Evolutionary conservation across 2,113 vertebrate species (phyloP).

Genomic region (Sciurus niger): DNA sequence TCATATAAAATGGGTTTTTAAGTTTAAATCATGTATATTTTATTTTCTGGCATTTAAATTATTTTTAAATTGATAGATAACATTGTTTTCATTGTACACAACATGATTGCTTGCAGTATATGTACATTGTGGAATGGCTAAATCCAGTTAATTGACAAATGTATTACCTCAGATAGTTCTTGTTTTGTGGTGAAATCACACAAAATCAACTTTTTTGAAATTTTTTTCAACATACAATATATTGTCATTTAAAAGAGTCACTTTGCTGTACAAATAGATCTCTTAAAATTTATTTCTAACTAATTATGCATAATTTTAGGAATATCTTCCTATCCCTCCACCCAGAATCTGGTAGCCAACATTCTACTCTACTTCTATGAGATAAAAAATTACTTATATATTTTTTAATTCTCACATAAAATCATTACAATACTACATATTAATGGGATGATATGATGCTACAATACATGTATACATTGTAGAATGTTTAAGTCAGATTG

Average conservation of each 20-base stretch:
- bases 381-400: background rate
- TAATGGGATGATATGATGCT: background rate
- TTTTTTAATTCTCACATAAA: background rate
- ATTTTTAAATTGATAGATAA: background rate
- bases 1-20: background rate
- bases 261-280: no score
- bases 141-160: background rate
- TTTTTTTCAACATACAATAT: background rate
- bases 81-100: background rate
- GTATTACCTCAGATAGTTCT: background rate
- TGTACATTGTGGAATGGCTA: no score
- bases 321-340: background rate
- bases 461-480: background rate
- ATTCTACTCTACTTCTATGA: background rate
- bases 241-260: background rate
- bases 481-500: background rate
- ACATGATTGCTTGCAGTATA: background rate
- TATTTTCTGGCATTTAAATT: background rate
- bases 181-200: background rate
- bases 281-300: background rate
- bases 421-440: background rate
- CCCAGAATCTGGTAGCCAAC: background rate
- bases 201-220: background rate
- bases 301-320: background rate
- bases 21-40: background rate